phyloP scores from a whole-genome alignment of 2,888 invertebrate genomes.

The Cheilosia soror region DNA sequence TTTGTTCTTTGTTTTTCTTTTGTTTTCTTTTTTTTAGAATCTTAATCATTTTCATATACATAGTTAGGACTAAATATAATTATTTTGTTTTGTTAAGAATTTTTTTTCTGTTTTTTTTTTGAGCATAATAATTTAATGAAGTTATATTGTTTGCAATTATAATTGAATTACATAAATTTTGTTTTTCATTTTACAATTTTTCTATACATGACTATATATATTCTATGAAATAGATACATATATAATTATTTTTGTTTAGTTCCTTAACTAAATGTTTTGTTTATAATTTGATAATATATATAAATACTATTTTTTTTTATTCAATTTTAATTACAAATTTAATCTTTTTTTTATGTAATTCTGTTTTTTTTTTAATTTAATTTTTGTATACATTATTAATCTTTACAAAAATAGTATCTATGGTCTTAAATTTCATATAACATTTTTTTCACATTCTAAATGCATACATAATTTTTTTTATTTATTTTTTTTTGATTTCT shows the following conservation, averaged over 20 bases:
- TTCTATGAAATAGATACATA: conserved; percentile 53
- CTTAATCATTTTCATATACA: conserved; percentile 46
- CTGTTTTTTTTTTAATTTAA: conserved; percentile 23
- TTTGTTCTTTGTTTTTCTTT: conserved; percentile 14
- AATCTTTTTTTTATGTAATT: conserved; percentile 4
- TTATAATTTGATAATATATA: conserved; percentile 50
- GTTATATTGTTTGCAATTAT: conserved; percentile 32
- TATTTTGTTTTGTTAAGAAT: conserved; percentile 28
- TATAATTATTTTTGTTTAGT: conserved; percentile 7
- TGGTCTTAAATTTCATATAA: conserved; percentile 67
- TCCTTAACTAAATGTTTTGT: conserved; percentile 24
- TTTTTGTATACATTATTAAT: conserved; percentile 56
- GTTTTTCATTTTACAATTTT: conserved; percentile 35
- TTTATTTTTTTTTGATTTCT: conserved; percentile 9
- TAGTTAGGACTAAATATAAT: conserved; percentile 56
- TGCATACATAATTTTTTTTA: conserved; percentile 42
- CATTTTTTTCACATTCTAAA: conserved; percentile 66
- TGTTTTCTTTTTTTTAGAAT: conserved; percentile 15
- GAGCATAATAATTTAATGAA: conserved; percentile 60
- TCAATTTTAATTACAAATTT: conserved; percentile 32
- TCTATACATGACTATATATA: conserved; percentile 64
- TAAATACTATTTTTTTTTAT: conserved; percentile 35
- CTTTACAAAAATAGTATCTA: conserved; percentile 75
- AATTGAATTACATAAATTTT: conserved; percentile 3
- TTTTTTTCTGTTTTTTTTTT: conserved; percentile 14